Conservation (phyloP, 53 echinoderm and acorn worm genomes). For the Patiria pectinifera region DNA sequence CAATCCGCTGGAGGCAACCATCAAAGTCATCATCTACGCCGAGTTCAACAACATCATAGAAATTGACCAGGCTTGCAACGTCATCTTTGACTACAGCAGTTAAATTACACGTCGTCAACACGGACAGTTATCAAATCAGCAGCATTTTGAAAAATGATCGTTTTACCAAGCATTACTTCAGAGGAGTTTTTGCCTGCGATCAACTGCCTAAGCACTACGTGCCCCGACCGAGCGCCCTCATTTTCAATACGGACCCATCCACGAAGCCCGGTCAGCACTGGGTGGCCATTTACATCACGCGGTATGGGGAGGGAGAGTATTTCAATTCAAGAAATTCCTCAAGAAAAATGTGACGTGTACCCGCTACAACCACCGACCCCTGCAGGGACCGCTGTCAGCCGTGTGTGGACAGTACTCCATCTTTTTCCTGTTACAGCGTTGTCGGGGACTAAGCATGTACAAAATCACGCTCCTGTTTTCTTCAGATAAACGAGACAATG, state of each 20-base stretch:
- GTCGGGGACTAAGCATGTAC: conserved; percentile 18
- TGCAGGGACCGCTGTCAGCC: conserved; percentile 68
- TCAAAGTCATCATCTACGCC: conserved; percentile 66
- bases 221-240: conserved; percentile 54
- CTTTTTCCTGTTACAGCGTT: conserved; percentile 71
- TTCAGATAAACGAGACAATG: conserved; percentile 17
- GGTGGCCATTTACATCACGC: conserved; percentile 63
- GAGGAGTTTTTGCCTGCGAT: conserved; percentile 43
- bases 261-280: conserved; percentile 73
- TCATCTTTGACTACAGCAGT: conserved; percentile 62
- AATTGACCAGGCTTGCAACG: conserved; percentile 63
- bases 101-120: not conserved
- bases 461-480: conserved; percentile 2
- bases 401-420: conserved; percentile 78
- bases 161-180: conserved; percentile 7
- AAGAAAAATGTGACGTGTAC: not conserved
- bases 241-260: conserved; percentile 65
- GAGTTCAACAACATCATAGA: conserved; percentile 63
- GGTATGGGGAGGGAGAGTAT: conserved; percentile 58
- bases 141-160: conserved; percentile 8
- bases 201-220: not conserved
- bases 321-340: conserved; percentile 59
- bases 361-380: conserved; percentile 16
- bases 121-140: conserved; percentile 39
- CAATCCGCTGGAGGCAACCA: conserved; percentile 25